Evolutionary conservation across 1,140 invertebrate species (phyloP).

Genomic region (Brachionus koreanus): DNA sequence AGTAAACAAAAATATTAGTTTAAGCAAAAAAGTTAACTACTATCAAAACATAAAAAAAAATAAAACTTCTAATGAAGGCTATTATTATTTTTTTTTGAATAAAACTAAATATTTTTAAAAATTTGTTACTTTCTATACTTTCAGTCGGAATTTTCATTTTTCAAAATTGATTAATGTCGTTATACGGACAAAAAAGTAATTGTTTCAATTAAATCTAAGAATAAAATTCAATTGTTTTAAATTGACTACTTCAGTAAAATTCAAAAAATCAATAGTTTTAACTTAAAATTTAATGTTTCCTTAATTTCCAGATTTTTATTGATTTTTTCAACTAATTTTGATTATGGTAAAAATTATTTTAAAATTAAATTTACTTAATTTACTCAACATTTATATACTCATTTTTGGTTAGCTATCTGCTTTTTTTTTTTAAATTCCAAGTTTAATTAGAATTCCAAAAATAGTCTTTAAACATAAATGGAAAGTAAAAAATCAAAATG

Average conservation of each 20-base stretch:
- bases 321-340: no score
- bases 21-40: neutral
- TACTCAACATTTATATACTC: no score
- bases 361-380: no score
- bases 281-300: no score
- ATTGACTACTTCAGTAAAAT: no score
- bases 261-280: no score
- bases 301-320: no score
- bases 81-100: neutral
- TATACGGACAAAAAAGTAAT: neutral
- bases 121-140: neutral
- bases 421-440: neutral
- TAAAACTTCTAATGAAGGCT: neutral
- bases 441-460: neutral
- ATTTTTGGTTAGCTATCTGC: no score
- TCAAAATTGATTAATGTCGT: neutral
- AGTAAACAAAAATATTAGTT: neutral
- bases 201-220: neutral
- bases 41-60: neutral
- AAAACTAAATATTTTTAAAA: neutral
- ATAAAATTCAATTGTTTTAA: neutral
- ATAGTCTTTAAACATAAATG: neutral
- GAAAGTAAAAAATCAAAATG: neutral
- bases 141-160: neutral
- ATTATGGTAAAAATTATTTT: no score